Evolutionary conservation across 2,113 vertebrate genomes (phyloP).

Genomic region (Todiramphus saurophagus): DNA sequence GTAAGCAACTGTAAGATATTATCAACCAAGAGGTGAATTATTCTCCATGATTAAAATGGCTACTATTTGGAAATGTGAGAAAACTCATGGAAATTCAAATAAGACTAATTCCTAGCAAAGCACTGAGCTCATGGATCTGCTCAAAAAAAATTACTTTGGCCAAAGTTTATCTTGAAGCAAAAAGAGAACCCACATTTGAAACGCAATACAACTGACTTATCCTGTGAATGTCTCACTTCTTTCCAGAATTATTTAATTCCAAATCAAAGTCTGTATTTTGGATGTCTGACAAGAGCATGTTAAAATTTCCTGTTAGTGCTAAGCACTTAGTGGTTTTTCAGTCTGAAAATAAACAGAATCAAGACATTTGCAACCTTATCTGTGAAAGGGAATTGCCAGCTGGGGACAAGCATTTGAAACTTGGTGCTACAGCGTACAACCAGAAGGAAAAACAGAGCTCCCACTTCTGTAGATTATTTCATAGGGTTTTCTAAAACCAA

Average conservation of each 20-base stretch:
- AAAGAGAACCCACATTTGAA: neutral
- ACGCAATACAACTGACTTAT: neutral
- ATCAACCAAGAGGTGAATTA: neutral
- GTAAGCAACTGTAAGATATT: neutral
- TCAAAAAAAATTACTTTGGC: neutral
- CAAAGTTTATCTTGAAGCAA: neutral
- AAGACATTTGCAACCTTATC: slow-evolving; percentile 2
- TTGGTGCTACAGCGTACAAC: neutral
- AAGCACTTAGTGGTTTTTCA: neutral
- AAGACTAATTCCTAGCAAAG: neutral
- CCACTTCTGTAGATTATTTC: neutral
- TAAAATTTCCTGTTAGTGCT: neutral
- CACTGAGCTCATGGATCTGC: neutral
- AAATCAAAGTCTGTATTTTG: slow-evolving; percentile 1
- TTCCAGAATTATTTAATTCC: neutral
- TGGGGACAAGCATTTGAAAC: neutral
- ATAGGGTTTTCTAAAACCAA: neutral
- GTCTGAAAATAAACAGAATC: neutral
- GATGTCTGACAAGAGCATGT: neutral
- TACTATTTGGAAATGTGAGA: neutral
- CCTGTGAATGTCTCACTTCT: neutral
- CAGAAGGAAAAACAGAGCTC: neutral
- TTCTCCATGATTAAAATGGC: neutral
- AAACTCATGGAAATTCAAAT: neutral
- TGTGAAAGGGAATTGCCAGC: neutral